Base-by-base conservation (phyloP, 35 echinoderm and acorn worm species). In the Heliocidaris erythrogramma region DNA sequence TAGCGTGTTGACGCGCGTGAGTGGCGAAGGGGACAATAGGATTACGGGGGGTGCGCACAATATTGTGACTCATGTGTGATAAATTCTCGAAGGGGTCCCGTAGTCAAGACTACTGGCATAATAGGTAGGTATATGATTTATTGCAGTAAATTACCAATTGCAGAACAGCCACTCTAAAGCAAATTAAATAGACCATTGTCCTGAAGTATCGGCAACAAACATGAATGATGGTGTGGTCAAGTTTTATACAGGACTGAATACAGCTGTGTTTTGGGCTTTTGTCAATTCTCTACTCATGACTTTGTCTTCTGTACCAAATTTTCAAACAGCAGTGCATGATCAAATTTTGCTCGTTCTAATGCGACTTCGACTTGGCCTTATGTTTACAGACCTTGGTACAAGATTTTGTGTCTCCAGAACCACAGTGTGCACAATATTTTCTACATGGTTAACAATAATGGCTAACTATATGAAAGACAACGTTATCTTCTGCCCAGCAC, bases 341-440 rank as follows among this genome's bases (percentile, higher is more conserved):
- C 94, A 96, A 49, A 86, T 93, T 94, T 31, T 96, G 7, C 85
- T 96, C 5, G 85, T 94, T 86, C 53, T 96, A 16, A 88, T 96
- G 60, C 5, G 92, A 14, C 49, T 96, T 13, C 78, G 95, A 24
- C 92, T 94, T 11, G 95, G 93, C 13, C 10, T 96, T 9, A 96
- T 96, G 95, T 87, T 65, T 21, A 89, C 92, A 13, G 92, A 94
- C 61, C 32, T 96, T 48, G 92, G 61, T 14, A 32, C 47, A 13
- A 8, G 84, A 47, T 96, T 96, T 60, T 30, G 14, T 53, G 52
- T 96, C 59, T 94, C 60, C 13, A 86, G 92, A 49, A 89, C 92
- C 21, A 96, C 85, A 60, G 92, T 84, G 32, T 96, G 92, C 35
- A 49, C 85, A 29, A 89, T 96, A 59, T 96, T 96, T 94, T 49